These are phyloP conservation scores for Campylorhamphus procurvoides DNA, from an alignment of 2,113 vertebrate genomes.

Conservation along the genomic window DNA sequence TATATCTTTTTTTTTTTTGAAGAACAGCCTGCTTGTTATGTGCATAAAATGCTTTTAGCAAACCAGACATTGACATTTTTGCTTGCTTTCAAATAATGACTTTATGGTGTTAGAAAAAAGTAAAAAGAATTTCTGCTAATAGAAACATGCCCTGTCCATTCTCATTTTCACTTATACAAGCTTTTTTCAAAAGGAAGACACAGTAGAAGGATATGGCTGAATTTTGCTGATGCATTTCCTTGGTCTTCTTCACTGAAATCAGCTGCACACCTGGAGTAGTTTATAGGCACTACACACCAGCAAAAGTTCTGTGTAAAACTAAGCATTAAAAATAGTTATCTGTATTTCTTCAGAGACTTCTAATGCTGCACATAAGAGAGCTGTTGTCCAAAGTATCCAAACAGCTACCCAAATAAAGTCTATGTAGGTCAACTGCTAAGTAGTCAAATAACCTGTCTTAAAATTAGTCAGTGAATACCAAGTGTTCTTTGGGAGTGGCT, in stretches of 20 bases:
- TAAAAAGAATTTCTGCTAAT: neutral
- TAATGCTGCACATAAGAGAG: neutral
- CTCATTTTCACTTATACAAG: neutral
- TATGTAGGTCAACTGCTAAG: slow-evolving; percentile 4
- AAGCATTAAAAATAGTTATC: neutral
- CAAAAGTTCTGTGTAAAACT: neutral
- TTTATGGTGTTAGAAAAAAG: neutral
- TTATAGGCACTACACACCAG: neutral
- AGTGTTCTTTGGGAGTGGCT: slow-evolving; percentile 14
- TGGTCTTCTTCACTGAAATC: neutral
- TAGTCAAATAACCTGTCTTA: slow-evolving; percentile 13
- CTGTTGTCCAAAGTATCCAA: neutral
- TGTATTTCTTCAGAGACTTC: neutral
- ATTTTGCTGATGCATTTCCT: neutral
- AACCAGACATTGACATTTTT: neutral
- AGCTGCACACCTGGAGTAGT: neutral
- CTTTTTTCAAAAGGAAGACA: neutral
- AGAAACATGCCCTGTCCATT: neutral
- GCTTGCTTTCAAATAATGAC: neutral
- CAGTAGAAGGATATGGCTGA: neutral
- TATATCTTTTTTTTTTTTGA: neutral
- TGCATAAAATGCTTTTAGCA: neutral
- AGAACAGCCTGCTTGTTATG: neutral
- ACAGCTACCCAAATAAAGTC: neutral
- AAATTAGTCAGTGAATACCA: neutral